Evolutionary conservation across 2,888 invertebrate genomes (phyloP).

Genomic region (Bedellia somnulentella): DNA sequence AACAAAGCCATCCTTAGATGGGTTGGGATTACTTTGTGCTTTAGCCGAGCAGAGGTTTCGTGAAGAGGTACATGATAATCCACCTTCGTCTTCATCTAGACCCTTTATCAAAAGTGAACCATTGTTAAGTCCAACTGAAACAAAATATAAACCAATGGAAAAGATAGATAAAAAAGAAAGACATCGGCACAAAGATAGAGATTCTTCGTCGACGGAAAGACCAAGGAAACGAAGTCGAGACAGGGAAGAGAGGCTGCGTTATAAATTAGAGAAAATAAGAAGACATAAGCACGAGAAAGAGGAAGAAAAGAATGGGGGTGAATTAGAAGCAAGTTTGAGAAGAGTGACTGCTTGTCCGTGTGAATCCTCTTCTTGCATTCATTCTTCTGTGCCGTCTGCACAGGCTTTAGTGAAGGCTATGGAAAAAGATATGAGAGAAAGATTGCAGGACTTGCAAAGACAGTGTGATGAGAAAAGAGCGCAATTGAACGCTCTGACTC

Average conservation of each 20-base stretch:
- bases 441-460: constrained; percentile 77
- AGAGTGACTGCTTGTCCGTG: constrained; percentile 43
- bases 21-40: constrained; percentile 77
- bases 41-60: constrained; percentile 82
- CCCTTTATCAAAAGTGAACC: constrained; percentile 28
- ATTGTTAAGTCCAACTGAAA: constrained; percentile 31
- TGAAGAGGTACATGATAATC: constrained; percentile 66
- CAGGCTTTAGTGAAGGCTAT: constrained; percentile 69
- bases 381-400: constrained; percentile 43
- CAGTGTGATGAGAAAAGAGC: constrained; percentile 83
- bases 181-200: constrained; percentile 28
- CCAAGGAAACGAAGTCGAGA: constrained; percentile 38
- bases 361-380: constrained; percentile 25
- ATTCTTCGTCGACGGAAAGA: constrained; percentile 42
- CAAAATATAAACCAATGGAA: not conserved
- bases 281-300: constrained; percentile 41
- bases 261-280: constrained; percentile 48
- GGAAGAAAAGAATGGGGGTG: constrained; percentile 27
- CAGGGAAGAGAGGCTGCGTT: constrained; percentile 36
- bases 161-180: not conserved
- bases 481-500: constrained; percentile 73
- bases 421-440: constrained; percentile 80
- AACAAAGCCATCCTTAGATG: constrained; percentile 56
- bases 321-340: constrained; percentile 39
- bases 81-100: not conserved